Evolutionary conservation across 37 sponge, comb jelly and placozoan species (phyloP), one percentile per base, ranked within the genome.

Genomic region (Bolinopsis microptera): DNA sequence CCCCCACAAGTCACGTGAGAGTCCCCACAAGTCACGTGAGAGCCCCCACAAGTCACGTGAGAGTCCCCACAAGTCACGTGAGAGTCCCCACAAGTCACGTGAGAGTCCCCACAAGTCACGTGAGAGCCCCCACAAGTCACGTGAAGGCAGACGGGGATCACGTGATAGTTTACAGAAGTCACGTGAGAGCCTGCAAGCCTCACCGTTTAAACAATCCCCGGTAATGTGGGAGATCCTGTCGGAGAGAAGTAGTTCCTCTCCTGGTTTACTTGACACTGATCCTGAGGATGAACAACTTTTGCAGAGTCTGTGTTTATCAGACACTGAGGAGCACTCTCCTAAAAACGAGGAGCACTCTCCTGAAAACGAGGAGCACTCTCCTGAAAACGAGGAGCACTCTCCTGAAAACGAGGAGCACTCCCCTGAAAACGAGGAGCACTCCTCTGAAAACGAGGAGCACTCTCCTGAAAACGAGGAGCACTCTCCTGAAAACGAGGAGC

Each of bases 261-360:
- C 37, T 34, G 18, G 5, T 77, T 36, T 77, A 36, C 21, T 13
- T 48, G 61, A 48, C 61, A 48, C 61, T 9, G 80, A 77, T 32
- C 33, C 80, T 77, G 80, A 77, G 18, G 80, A 77, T 18, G 80
- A 77, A 77, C 36, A 34, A 3, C 80, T 77, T 32, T 36, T 77
- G 1, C 80, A 77, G 36, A 34, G 32, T 22, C 80, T 77, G 1
- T 77, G 80, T 77, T 13, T 77, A 18, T 77, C 35, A 16, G 35
- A 77, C 21, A 70, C 26, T 5, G 74, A 70, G 74, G 27, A 24
- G n/a, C n/a, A n/a, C n/a, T n/a, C n/a, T n/a, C n/a, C n/a, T n/a
- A n/a, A n/a, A n/a, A n/a, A n/a, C n/a, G n/a, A n/a, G n/a, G n/a
- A n/a, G n/a, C n/a, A n/a, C n/a, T n/a, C n/a, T n/a, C n/a, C n/a